Evolutionary conservation across 2,797 vertebrate genomes (phyloP).

Genomic region (Caiman crocodilus): DNA sequence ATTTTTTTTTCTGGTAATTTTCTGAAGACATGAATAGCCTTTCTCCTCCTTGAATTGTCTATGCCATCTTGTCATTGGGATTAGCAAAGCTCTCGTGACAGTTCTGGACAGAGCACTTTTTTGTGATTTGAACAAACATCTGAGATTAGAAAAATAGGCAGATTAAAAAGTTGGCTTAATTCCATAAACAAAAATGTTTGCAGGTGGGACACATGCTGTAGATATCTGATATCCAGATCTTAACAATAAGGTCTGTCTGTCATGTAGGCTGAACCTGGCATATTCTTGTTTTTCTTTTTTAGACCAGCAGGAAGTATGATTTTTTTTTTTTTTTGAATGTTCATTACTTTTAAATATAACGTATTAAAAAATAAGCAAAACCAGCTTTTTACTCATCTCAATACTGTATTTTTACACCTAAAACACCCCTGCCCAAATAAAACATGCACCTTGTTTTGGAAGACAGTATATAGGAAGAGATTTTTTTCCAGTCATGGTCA

Average conservation of each 20-base stretch:
- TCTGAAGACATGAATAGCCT: neutral
- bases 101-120: slow-evolving; percentile 12
- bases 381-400: too few species aligned
- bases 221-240: neutral
- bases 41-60: neutral
- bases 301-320: neutral
- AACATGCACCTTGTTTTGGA: too few species aligned
- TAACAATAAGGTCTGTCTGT: neutral
- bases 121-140: neutral
- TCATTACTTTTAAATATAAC: neutral
- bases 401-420: too few species aligned
- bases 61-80: slow-evolving; percentile 3
- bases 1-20: neutral
- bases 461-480: too few species aligned
- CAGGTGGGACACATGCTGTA: neutral
- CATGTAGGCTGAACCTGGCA: neutral
- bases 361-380: too few species aligned
- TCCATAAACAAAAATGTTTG: neutral
- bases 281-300: neutral
- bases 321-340: neutral
- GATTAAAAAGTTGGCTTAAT: neutral
- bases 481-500: too few species aligned
- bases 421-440: too few species aligned
- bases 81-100: neutral
- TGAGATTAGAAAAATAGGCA: slow-evolving; percentile 10